Evolutionary conservation across 2,888 invertebrate species (phyloP).

Genomic region (Clitarchus hookeri): DNA sequence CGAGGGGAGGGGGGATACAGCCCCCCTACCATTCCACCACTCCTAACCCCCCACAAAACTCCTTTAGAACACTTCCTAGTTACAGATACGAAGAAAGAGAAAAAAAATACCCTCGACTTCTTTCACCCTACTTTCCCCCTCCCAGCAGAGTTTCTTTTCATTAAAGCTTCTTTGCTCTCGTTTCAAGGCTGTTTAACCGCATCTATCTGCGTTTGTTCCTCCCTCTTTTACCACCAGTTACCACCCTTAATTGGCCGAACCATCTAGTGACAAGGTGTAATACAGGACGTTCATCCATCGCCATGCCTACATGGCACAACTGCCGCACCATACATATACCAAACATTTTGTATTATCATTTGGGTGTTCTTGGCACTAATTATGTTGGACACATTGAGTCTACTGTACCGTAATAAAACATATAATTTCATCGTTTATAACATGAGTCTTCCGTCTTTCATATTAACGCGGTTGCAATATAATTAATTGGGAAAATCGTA

Average conservation of each 20-base stretch:
- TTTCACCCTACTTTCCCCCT: background rate
- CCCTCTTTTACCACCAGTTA: background rate
- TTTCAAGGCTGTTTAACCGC: conserved; percentile 25
- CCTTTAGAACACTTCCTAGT: conserved; percentile 29
- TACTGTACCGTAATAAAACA: too few species aligned
- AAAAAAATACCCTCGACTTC: background rate
- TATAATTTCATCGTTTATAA: too few species aligned
- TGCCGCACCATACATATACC: too few species aligned
- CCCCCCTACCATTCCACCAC: background rate
- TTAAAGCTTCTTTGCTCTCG: conserved; percentile 24
- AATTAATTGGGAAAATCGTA: too few species aligned
- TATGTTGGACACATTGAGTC: too few species aligned
- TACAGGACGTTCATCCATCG: background rate
- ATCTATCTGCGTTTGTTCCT: conserved; percentile 15
- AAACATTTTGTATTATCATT: too few species aligned
- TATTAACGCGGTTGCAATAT: too few species aligned
- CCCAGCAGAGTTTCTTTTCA: conserved; percentile 6
- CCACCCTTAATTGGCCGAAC: background rate
- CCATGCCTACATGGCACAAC: background rate
- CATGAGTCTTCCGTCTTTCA: too few species aligned
- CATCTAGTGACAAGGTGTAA: background rate
- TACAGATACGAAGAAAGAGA: conserved; percentile 21
- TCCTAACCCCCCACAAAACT: conserved; percentile 19
- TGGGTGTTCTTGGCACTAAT: too few species aligned
- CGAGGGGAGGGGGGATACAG: background rate